Conservation (phyloP, 2,113 vertebrate genomes). For the Aspidoscelis tigris region DNA sequence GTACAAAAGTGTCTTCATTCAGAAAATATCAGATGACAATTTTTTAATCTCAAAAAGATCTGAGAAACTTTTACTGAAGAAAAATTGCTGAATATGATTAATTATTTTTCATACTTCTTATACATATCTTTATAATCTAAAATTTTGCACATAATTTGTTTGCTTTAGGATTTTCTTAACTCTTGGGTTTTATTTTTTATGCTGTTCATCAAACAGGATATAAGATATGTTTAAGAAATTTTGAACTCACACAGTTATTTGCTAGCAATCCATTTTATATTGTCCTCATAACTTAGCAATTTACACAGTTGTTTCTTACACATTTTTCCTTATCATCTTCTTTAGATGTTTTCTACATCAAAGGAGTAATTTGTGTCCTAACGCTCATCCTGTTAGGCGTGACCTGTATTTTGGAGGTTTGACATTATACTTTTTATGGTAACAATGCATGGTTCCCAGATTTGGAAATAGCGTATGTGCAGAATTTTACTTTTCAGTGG, state of each 20-base stretch:
- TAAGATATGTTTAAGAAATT: background rate
- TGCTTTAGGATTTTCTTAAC: no score
- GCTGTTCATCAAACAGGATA: background rate
- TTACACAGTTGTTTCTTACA: background rate
- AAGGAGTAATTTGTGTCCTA: constrained; percentile 36
- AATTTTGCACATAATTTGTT: background rate
- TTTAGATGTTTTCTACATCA: constrained; percentile 28
- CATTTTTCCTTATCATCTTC: constrained; percentile 13
- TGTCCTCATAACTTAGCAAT: constrained; percentile 48
- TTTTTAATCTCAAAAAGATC: background rate
- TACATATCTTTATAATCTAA: background rate
- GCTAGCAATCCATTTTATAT: background rate
- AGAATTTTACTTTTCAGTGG: constrained; percentile 45
- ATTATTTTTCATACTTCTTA: constrained; percentile 20
- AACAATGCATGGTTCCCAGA: constrained; percentile 23
- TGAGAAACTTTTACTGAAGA: background rate
- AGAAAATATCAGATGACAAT: background rate
- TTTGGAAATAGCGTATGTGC: background rate
- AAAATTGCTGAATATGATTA: background rate
- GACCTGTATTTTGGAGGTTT: constrained; percentile 13
- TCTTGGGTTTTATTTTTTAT: background rate
- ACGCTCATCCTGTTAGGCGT: constrained; percentile 44
- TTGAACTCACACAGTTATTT: background rate
- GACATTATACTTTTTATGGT: constrained; percentile 26
- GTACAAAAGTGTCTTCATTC: background rate